phyloP scores from a whole-genome alignment of 2,888 invertebrate species.

The Vesta saturnalis region DNA sequence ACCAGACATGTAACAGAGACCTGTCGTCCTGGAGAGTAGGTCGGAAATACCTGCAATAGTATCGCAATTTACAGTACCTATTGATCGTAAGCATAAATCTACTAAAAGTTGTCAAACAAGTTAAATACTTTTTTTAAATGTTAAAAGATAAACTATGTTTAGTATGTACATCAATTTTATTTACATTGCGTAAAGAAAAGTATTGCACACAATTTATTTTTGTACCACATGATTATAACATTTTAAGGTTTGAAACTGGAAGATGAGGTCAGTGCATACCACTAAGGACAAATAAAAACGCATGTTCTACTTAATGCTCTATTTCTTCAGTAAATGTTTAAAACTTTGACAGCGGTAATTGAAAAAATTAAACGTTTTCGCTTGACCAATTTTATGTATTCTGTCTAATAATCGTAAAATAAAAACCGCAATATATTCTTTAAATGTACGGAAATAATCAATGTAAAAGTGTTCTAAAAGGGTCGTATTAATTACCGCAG shows the following conservation, averaged over 20 bases:
- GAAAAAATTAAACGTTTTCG: slow-evolving; percentile 4
- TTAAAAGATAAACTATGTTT: not conserved
- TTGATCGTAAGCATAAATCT: slow-evolving; percentile 15
- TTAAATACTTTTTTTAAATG: slow-evolving; percentile 3
- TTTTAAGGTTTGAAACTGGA: not conserved
- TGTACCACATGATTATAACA: slow-evolving; percentile 9
- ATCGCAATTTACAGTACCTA: slow-evolving; percentile 30
- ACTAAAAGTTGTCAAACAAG: slow-evolving; percentile 28
- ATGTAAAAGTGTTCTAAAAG: no score
- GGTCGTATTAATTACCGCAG: no score
- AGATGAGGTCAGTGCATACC: not conserved
- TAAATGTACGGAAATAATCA: no score
- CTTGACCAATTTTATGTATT: not conserved
- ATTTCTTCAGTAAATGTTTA: slow-evolving; percentile 26
- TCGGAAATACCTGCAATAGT: slow-evolving; percentile 34
- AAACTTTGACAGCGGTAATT: not conserved
- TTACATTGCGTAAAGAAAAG: not conserved
- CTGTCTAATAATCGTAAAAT: no score
- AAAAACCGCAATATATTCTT: no score
- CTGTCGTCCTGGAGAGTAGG: slow-evolving; percentile 22
- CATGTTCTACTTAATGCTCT: slow-evolving; percentile 30
- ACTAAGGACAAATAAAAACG: slow-evolving; percentile 5
- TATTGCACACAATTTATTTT: not conserved
- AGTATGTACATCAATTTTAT: not conserved
- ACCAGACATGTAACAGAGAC: slow-evolving; percentile 27